Base-by-base conservation (phyloP, 1,140 invertebrate genomes). In the Cyrtorhinus lividipennis region DNA sequence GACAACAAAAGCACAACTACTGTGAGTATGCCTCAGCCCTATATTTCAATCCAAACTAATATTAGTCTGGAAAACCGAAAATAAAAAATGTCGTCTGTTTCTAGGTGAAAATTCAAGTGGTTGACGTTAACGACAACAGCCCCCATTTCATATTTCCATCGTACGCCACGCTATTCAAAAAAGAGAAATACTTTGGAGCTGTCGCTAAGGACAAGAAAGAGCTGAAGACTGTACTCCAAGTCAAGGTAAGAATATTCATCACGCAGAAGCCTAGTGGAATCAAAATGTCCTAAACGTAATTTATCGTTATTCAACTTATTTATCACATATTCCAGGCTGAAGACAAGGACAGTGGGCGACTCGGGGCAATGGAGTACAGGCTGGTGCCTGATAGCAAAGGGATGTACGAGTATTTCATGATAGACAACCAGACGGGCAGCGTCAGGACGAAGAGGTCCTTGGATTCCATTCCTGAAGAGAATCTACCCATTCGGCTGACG, bases 121-220 rank as follows among this genome's bases (percentile, higher is more conserved):
- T 85, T 0, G 91, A 95, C 71, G 80, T 88, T 1, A 95, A 95
- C 69, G 91, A 95, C 69, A 93, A 94, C 71, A 77, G 77, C 1
- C 91, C 92, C 0, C 78, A 81, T 63, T 95, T 94, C 71, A 72
- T 88, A 0, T 87, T 86, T 64, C 82, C 85, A 0, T 78, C 81
- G 1, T 67, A 67, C 1, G 67, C 68, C 27, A 71, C 70, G 44
- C 69, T 78, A 2, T 66, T 68, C 63, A 72, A 74, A 18, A 74
- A 74, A 63, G 73, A 77, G 18, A 83, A 83, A 59, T 88, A 85
- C 68, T 86, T 85, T 65, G 82, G 81, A 0, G 86, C 88, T 0
- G 79, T 91, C 10, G 79, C 85, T 0, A 78, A 79, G 22, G 80
- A 83, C 65, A 81, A 81, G 62, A 79, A 87, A 63, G 73, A 76